Percentiles rank a stretch among this genome's conserved stretches.
These are phyloP conservation scores for Euphydryas editha DNA, from an alignment of 2,888 invertebrate species.

Conservation along the genomic window DNA sequence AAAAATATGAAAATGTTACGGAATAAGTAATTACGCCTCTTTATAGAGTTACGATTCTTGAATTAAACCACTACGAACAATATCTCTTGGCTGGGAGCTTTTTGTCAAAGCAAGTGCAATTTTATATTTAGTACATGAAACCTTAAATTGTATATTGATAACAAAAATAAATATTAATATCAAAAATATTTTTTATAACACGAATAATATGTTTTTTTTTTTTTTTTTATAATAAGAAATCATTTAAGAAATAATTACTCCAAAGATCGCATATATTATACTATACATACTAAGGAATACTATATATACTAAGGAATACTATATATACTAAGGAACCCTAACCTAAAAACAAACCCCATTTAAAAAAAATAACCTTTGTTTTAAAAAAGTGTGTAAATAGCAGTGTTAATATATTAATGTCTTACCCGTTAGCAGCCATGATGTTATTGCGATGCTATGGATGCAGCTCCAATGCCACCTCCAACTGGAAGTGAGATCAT, in stretches of 20 bases:
- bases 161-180: not conserved
- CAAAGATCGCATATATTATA: no score
- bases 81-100: conserved; percentile 17
- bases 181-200: not conserved
- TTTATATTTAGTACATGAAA: conserved; percentile 13
- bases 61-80: conserved; percentile 1
- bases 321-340: no score
- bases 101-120: conserved; percentile 11
- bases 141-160: conserved; percentile 18
- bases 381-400: not conserved
- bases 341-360: no score
- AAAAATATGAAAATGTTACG: not conserved
- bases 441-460: conserved; percentile 47
- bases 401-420: not conserved
- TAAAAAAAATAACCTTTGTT: not conserved
- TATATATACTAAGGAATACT: no score
- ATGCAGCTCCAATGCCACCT: conserved; percentile 43
- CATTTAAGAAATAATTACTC: no score
- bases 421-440: conserved; percentile 58
- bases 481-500: conserved; percentile 65
- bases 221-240: no score
- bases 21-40: no score
- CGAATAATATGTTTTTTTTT: not conserved
- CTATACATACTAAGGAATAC: no score
- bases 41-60: not conserved